phyloP scores from a whole-genome alignment of 2,113 vertebrate species.

The Ornithorhynchus anatinus region DNA sequence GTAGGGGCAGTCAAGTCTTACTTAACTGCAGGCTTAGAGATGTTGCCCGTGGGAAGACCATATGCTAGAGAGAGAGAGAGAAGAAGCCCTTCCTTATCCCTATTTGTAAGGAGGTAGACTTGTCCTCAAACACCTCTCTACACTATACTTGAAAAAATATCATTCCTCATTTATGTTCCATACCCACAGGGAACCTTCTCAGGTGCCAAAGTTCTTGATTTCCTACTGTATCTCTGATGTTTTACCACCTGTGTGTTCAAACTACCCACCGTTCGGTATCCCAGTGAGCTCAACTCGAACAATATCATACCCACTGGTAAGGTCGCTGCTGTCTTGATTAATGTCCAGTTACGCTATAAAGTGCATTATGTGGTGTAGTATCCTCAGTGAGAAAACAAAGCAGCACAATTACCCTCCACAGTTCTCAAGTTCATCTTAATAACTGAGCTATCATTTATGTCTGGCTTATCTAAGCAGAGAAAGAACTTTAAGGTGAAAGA shows the following conservation, averaged over 20 bases:
- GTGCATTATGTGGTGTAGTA: slow-evolving; percentile 62
- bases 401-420: slow-evolving; percentile 45
- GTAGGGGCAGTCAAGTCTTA: background rate
- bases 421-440: slow-evolving; percentile 49
- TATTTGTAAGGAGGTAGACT: too few relatives aligned
- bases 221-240: background rate
- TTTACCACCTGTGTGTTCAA: background rate
- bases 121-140: background rate
- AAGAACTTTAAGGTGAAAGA: slow-evolving; percentile 49
- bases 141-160: slow-evolving; percentile 4
- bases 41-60: background rate
- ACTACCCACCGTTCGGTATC: slow-evolving; percentile 35
- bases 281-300: slow-evolving; percentile 31
- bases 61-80: background rate
- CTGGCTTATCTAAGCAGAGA: slow-evolving; percentile 42
- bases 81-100: background rate
- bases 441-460: slow-evolving; percentile 37
- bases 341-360: slow-evolving; percentile 71
- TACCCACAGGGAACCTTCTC: too few relatives aligned
- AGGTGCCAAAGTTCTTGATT: background rate
- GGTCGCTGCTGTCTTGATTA: slow-evolving; percentile 41
- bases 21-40: background rate
- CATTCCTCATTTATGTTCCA: slow-evolving; percentile 16
- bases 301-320: slow-evolving; percentile 31
- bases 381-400: slow-evolving; percentile 60